Percentiles rank a stretch among this genome's conserved stretches.
Conservation (phyloP, 2,113 vertebrate genomes). For the Crypturellus undulatus region DNA sequence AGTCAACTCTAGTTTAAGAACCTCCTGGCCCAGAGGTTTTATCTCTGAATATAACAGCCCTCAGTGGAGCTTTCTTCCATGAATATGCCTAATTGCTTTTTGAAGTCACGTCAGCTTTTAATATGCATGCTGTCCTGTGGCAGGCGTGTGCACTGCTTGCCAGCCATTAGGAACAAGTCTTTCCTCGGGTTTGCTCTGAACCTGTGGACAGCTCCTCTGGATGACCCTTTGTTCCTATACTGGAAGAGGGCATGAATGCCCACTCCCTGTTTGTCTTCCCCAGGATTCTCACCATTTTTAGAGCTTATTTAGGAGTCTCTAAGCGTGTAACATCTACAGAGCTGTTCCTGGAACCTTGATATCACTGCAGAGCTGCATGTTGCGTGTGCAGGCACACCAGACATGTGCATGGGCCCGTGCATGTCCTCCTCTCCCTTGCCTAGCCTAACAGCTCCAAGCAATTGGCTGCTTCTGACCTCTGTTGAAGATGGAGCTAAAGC, state of each 20-base stretch:
- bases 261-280: neutral
- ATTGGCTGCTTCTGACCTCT: slow-evolving; percentile 16
- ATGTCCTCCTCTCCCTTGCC: neutral
- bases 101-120: slow-evolving; percentile 2
- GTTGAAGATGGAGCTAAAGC: neutral
- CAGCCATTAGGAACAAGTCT: neutral
- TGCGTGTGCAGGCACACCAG: neutral
- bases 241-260: neutral
- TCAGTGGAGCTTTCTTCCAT: neutral
- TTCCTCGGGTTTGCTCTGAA: neutral
- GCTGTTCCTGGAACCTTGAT: accelerated
- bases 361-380: neutral
- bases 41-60: neutral
- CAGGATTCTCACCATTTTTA: neutral
- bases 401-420: neutral
- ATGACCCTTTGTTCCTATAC: neutral
- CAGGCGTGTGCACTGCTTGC: neutral
- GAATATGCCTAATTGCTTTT: neutral
- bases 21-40: neutral
- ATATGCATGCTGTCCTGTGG: neutral
- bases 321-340: neutral
- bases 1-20: neutral
- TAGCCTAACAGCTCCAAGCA: neutral
- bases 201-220: accelerated
- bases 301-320: neutral